These are phyloP conservation scores for Brachionus angularis DNA, from an alignment of 1,140 invertebrate species.

Conservation along the genomic window DNA sequence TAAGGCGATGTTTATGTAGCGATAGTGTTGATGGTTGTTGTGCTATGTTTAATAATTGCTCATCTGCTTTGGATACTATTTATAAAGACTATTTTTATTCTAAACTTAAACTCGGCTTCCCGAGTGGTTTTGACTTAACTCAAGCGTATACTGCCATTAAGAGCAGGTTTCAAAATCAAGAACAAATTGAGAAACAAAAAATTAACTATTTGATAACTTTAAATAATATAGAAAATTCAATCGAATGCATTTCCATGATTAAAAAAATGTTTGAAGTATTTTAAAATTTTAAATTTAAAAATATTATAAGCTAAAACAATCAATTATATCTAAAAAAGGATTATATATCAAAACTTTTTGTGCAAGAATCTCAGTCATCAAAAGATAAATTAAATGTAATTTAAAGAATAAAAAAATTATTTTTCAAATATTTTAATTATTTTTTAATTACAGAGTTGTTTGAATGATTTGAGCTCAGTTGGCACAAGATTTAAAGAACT, in stretches of 20 bases:
- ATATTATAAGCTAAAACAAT: conserved; percentile 1
- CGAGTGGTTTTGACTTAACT: conserved; percentile 54
- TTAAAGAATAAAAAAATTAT: background rate
- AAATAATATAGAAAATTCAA: conserved; percentile 86
- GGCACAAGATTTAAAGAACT: conserved; percentile 71
- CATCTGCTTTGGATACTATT: conserved; percentile 78
- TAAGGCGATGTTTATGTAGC: conserved; percentile 77
- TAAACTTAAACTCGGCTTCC: conserved; percentile 75
- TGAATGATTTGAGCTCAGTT: conserved; percentile 70
- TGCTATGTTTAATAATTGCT: conserved; percentile 90
- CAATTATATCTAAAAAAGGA: conserved; percentile 43
- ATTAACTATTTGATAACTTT: conserved; percentile 69
- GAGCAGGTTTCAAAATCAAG: conserved; percentile 75
- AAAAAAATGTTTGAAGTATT: conserved; percentile 66
- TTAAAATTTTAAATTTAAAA: conserved; percentile 53
- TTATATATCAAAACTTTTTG: conserved; percentile 28
- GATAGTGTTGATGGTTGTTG: conserved; percentile 90
- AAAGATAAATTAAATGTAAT: conserved; percentile 21
- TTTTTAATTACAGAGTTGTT: conserved; percentile 56
- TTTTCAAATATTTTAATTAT: background rate
- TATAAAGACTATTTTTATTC: conserved; percentile 72
- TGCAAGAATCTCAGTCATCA: conserved; percentile 7
- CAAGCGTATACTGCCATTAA: conserved; percentile 64
- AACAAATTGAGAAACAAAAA: conserved; percentile 70
- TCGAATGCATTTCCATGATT: conserved; percentile 79